These are phyloP conservation scores for Gerris lacustris DNA, from an alignment of 2,888 invertebrate species.

Conservation along the genomic window DNA sequence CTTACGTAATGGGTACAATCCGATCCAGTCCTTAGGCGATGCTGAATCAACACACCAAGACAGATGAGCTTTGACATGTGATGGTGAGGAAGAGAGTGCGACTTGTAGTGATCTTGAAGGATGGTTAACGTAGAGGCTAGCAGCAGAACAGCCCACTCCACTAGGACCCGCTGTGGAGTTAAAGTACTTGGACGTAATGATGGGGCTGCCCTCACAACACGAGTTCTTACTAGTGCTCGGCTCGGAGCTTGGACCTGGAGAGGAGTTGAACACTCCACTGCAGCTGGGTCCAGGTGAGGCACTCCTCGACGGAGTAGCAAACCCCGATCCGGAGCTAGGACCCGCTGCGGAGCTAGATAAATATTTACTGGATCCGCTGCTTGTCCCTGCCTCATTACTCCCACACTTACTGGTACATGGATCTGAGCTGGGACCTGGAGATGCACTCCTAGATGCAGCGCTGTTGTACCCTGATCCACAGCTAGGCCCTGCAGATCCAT, in stretches of 20 bases:
- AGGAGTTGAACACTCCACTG: no score
- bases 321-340: not conserved
- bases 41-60: conserved; percentile 26
- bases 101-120: not conserved
- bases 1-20: conserved; percentile 27
- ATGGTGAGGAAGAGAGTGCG: not conserved
- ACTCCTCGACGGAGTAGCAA: not conserved
- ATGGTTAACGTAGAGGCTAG: not conserved
- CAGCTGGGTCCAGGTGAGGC: not conserved
- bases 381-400: no score
- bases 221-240: no score
- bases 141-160: not conserved
- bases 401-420: not conserved
- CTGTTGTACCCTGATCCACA: not conserved
- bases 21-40: conserved; percentile 28
- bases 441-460: not conserved
- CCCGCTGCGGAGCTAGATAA: not conserved
- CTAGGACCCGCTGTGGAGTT: not conserved
- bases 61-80: conserved; percentile 20
- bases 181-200: no score
- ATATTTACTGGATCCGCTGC: no score
- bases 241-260: no score
- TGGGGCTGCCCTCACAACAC: no score
- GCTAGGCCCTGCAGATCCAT: not conserved
- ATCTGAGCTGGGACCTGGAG: not conserved